These are phyloP conservation scores for Dermochelys coriacea DNA, from an alignment of 2,797 vertebrate genomes.

Conservation along the genomic window DNA sequence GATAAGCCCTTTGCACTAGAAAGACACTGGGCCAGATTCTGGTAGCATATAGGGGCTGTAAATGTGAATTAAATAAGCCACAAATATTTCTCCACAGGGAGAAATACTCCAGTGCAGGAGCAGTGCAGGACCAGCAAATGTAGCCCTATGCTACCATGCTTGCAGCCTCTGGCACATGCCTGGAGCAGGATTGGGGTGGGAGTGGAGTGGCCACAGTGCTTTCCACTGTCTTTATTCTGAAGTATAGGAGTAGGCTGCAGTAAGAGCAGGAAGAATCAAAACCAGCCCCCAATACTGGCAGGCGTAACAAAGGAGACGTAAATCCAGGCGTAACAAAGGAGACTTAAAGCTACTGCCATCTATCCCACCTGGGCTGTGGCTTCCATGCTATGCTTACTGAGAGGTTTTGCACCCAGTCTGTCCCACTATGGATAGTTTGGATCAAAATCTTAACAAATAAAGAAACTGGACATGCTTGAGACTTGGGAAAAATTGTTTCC, in stretches of 20 bases:
- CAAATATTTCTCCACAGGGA: background rate
- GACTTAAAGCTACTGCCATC: background rate
- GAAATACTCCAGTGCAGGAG: background rate
- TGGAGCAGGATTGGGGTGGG: background rate
- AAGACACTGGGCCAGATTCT: background rate
- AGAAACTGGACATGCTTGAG: background rate
- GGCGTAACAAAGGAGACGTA: background rate
- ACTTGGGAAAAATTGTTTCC: background rate
- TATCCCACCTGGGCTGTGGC: background rate
- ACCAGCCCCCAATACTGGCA: background rate
- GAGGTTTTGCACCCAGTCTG: background rate
- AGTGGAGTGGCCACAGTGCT: background rate
- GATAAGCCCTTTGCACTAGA: background rate
- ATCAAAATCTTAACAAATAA: background rate
- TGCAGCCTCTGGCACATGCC: background rate
- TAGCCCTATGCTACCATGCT: background rate
- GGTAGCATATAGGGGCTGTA: background rate
- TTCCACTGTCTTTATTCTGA: background rate
- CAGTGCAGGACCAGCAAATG: background rate
- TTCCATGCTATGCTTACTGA: background rate
- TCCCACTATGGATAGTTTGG: background rate
- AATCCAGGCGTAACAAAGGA: background rate
- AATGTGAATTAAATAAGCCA: background rate
- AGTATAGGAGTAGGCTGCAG: background rate
- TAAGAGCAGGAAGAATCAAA: background rate